Conservation (phyloP, 2,888 invertebrate species). For the Aphelenchoides bicaudatus region DNA sequence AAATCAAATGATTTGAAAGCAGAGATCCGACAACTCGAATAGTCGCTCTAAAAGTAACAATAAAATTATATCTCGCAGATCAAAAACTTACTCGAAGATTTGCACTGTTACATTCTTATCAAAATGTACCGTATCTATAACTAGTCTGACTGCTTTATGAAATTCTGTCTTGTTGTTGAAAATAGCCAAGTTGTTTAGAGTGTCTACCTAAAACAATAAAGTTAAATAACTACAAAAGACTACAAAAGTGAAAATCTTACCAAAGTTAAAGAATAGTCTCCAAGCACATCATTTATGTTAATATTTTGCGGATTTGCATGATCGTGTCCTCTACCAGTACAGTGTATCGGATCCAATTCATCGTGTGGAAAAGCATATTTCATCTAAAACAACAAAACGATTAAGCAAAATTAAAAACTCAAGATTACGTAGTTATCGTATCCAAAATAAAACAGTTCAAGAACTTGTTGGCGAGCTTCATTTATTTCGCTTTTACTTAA, state of each 20-base stretch:
- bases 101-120: slow-evolving; percentile 68
- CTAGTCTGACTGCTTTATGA: slow-evolving; percentile 66
- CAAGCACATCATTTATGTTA: slow-evolving; percentile 70
- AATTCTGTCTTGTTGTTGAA: slow-evolving; percentile 64
- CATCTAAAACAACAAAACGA: slow-evolving; percentile 65
- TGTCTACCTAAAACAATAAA: slow-evolving; percentile 63
- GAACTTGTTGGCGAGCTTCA: slow-evolving; percentile 32
- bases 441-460: slow-evolving; percentile 57
- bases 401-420: not conserved
- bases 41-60: slow-evolving; percentile 60
- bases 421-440: slow-evolving; percentile 67
- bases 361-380: slow-evolving; percentile 69
- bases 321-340: slow-evolving; percentile 69
- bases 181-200: slow-evolving; percentile 68
- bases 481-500: not conserved
- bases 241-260: slow-evolving; percentile 21
- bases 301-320: slow-evolving; percentile 69
- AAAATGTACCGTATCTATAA: slow-evolving; percentile 67
- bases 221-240: not conserved
- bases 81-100: slow-evolving; percentile 71
- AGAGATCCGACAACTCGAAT: slow-evolving; percentile 67
- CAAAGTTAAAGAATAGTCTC: slow-evolving; percentile 68
- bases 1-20: slow-evolving; percentile 69
- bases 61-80: slow-evolving; percentile 65
- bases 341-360: slow-evolving; percentile 69